These are phyloP conservation scores for Platysteira castanea DNA, from an alignment of 2,113 vertebrate species.

Conservation along the genomic window DNA sequence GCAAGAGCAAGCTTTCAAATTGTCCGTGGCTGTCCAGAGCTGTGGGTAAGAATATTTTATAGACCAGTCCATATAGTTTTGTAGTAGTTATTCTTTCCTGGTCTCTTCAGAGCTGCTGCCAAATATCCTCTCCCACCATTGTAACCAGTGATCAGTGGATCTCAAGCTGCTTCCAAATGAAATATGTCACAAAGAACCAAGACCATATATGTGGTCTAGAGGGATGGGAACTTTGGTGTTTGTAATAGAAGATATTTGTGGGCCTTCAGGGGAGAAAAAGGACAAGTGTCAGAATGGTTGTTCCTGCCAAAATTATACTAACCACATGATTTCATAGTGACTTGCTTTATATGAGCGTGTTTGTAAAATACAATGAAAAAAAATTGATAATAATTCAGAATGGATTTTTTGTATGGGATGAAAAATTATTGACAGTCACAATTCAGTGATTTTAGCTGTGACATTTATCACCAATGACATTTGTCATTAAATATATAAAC, in stretches of 20 bases:
- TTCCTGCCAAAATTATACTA: neutral
- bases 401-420: neutral
- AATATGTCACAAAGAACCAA: neutral
- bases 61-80: neutral
- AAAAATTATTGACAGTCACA: neutral
- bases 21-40: neutral
- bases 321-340: neutral
- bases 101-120: neutral
- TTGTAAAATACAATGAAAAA: neutral
- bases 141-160: neutral
- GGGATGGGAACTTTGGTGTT: neutral
- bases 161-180: neutral
- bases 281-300: neutral
- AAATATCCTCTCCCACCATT: neutral
- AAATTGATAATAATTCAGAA: neutral
- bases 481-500: neutral
- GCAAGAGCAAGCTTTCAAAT: neutral
- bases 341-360: rapidly evolving
- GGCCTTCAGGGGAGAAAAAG: neutral
- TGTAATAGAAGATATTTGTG: neutral
- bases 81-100: neutral
- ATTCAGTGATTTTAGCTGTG: neutral
- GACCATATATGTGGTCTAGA: neutral
- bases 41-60: neutral
- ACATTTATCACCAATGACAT: neutral